Evolutionary conservation across 2,888 invertebrate genomes (phyloP), one percentile per base, ranked within the genome.

Genomic region (Sarcophaga variegata): DNA sequence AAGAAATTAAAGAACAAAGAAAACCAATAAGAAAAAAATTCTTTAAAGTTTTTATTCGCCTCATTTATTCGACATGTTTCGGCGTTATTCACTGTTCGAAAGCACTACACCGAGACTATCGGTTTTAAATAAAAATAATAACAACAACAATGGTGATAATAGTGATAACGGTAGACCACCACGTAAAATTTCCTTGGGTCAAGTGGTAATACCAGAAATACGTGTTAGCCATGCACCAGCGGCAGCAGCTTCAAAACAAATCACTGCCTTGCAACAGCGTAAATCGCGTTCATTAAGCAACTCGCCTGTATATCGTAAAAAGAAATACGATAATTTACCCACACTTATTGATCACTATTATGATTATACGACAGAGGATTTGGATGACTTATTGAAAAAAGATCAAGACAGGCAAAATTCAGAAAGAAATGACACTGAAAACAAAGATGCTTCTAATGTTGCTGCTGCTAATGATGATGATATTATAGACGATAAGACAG

Each of bases 61-160:
- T 37, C 37, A 37, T 37, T 8, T 37, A 54, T 72, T 67, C 59
- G 79, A 81, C 22, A 89, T 89, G 89, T 89, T 89, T 82, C 88
- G 88, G 78, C 93, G 93, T 62, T 93, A 92, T 90, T 93, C 93
- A 63, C 90, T 93, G 47, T 91, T 93, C 78, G 93, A 93, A 89
- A 88, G 93, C 74, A 89, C 93, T 67, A 88, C 92, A 6, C 90
- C 91, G 66, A 92, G 90, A 80, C 83, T 92, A 45, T 92, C 93
- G 20, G 89, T 92, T 49, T 87, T 91, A 83, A 90, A 93, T 59
- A 89, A 90, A 25, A 72, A 14, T 25, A 89, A 90, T 20, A 49
- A 67, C 37, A 89, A 83, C 84, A 67, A 75, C 79, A 67, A 83
- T 87, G 54, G 75, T 3, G 71, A 63, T 11, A 27, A 66, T 17